Evolutionary conservation across 1,140 invertebrate genomes (phyloP).

Genomic region (Kradibia gibbosae): DNA sequence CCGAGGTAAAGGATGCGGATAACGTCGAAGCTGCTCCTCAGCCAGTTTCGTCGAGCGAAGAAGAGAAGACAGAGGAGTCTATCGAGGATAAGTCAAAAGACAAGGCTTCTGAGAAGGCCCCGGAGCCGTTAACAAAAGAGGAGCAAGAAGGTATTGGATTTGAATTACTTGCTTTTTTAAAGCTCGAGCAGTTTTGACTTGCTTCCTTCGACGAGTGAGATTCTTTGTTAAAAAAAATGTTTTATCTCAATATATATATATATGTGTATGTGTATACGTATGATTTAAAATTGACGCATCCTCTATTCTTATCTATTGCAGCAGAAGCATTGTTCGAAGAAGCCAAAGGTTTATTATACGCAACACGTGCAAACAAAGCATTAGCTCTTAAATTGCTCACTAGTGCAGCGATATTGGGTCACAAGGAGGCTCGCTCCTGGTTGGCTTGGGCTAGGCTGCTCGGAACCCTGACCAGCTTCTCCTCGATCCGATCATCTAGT

Average conservation of each 20-base stretch:
- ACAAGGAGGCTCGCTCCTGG: constrained; percentile 84
- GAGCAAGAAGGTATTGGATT: constrained; percentile 75
- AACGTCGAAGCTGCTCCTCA: constrained; percentile 18
- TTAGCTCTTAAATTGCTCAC: constrained; percentile 80
- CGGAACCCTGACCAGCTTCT: constrained; percentile 77
- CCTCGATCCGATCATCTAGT: constrained; percentile 71
- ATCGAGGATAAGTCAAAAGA: constrained; percentile 63
- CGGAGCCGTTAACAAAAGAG: constrained; percentile 74
- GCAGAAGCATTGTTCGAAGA: constrained; percentile 80
- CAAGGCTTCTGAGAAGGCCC: constrained; percentile 68
- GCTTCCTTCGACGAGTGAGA: no score
- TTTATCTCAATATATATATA: background rate
- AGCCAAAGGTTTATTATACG: constrained; percentile 78
- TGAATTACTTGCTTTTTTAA: no score
- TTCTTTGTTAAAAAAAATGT: background rate
- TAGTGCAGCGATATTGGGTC: constrained; percentile 84
- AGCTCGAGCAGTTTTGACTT: no score
- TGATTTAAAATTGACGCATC: background rate
- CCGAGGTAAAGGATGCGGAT: constrained; percentile 48
- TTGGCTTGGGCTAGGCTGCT: constrained; percentile 91
- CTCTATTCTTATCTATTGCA: constrained; percentile 56
- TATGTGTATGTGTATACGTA: background rate
- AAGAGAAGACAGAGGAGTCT: constrained; percentile 54
- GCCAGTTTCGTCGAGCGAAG: constrained; percentile 33
- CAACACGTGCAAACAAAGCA: constrained; percentile 78